A percentile compares a stretch with the other conserved stretches of the same genome.
phyloP scores from a whole-genome alignment of 2,797 vertebrate genomes.

The Catostomus latipinnis region DNA sequence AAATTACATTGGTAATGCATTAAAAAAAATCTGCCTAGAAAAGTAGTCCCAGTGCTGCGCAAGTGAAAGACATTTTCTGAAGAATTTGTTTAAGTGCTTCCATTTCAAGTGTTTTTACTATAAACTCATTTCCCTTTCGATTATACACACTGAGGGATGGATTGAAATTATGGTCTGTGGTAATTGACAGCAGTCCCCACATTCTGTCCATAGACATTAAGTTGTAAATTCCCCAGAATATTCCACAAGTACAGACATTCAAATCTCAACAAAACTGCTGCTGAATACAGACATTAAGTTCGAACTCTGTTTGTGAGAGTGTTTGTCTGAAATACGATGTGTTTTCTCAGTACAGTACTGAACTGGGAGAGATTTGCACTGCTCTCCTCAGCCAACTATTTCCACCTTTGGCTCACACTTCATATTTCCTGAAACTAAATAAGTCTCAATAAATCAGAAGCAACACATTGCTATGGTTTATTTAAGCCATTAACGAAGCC shows the following conservation, averaged over 20 bases:
- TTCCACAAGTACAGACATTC: background rate
- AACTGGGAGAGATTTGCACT: conserved; percentile 42
- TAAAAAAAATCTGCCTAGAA: no score
- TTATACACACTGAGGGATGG: background rate
- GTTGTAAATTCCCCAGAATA: background rate
- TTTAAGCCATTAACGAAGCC: conserved; percentile 74
- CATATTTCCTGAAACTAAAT: conserved; percentile 76
- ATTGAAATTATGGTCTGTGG: background rate
- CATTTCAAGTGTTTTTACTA: background rate
- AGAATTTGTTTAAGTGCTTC: background rate
- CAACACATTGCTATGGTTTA: conserved; percentile 72
- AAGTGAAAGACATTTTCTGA: no score
- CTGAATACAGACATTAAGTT: conserved; percentile 1
- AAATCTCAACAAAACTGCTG: background rate
- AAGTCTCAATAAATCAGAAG: conserved; percentile 73
- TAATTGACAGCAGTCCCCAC: conserved; percentile 1
- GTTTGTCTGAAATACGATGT: conserved; percentile 33
- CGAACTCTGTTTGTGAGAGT: background rate
- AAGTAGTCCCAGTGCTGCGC: no score
- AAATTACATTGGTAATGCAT: no score
- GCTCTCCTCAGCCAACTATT: conserved; percentile 53
- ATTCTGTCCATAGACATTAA: conserved; percentile 1
- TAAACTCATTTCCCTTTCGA: background rate
- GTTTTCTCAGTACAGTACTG: conserved; percentile 44
- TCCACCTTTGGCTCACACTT: conserved; percentile 61